Conservation (phyloP, 1,140 invertebrate species). For the Micrasema minimum region DNA sequence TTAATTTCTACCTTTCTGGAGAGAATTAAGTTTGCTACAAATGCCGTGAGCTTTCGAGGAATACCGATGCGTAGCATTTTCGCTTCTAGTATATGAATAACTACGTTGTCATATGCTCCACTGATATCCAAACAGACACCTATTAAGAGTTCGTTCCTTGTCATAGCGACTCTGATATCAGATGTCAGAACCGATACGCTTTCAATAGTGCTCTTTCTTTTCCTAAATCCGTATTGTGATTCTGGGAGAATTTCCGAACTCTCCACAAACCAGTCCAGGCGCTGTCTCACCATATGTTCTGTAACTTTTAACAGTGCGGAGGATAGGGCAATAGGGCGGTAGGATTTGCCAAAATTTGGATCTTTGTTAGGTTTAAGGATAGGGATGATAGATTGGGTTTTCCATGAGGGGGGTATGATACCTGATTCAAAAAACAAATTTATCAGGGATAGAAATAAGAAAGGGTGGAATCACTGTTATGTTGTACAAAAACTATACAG, state of each 20-base stretch:
- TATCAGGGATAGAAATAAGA: not conserved
- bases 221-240: not conserved
- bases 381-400: not conserved
- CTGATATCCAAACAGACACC: not conserved
- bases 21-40: not conserved
- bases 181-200: not conserved
- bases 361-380: constrained; percentile 1
- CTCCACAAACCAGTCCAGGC: not conserved
- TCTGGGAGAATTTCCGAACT: not conserved
- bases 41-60: not conserved
- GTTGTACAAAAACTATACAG: not conserved
- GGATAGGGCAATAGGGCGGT: not conserved
- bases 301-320: not conserved
- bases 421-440: not conserved
- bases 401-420: not conserved
- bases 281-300: not conserved
- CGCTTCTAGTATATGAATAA: not conserved
- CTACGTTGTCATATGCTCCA: constrained; percentile 1
- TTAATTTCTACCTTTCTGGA: not conserved
- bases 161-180: not conserved
- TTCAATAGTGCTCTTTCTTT: not conserved
- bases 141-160: not conserved
- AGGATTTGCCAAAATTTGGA: not conserved
- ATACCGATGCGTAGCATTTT: not conserved
- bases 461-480: not conserved